Percentiles rank a stretch among this genome's conserved stretches.
Conservation (phyloP, 2,888 invertebrate genomes). For the Theodoxus fluviatilis region DNA sequence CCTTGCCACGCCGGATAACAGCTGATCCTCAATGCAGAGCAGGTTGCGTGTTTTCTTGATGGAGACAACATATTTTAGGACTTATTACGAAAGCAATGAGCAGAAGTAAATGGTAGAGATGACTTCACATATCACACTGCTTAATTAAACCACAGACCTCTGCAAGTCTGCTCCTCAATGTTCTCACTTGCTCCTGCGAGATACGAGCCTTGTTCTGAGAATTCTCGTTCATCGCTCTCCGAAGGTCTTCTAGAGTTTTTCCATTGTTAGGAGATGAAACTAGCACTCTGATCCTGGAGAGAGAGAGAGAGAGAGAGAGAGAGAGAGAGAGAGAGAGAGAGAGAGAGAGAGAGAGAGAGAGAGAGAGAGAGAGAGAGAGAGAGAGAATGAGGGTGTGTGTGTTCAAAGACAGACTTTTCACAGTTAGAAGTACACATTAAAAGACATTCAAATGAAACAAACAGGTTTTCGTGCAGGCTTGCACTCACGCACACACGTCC, state of each 20-base stretch:
- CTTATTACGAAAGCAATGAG: neutral
- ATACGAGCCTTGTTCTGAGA: too few species aligned
- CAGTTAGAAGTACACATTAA: constrained; percentile 72
- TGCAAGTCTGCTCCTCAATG: too few species aligned
- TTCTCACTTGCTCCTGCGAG: too few species aligned
- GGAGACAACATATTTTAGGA: too few species aligned
- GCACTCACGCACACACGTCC: too few species aligned
- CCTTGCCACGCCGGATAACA: too few species aligned
- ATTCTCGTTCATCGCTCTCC: too few species aligned
- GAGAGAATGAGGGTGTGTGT: too few species aligned
- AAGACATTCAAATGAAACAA: constrained; percentile 34
- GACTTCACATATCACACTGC: constrained; percentile 62
- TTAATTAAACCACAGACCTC: constrained; percentile 64
- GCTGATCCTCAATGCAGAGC: too few species aligned
- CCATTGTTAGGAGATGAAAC: neutral
- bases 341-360: neutral
- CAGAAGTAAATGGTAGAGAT: constrained; percentile 15
- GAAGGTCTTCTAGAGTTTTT: too few species aligned
- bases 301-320: constrained; percentile 1
- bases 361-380: neutral
- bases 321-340: constrained; percentile 8
- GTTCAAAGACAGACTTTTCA: neutral
- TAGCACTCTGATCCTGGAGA: neutral
- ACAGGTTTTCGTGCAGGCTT: too few species aligned
- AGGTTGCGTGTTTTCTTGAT: too few species aligned